Conservation (phyloP, 2,888 invertebrate genomes). For the Octodonta nipae region DNA sequence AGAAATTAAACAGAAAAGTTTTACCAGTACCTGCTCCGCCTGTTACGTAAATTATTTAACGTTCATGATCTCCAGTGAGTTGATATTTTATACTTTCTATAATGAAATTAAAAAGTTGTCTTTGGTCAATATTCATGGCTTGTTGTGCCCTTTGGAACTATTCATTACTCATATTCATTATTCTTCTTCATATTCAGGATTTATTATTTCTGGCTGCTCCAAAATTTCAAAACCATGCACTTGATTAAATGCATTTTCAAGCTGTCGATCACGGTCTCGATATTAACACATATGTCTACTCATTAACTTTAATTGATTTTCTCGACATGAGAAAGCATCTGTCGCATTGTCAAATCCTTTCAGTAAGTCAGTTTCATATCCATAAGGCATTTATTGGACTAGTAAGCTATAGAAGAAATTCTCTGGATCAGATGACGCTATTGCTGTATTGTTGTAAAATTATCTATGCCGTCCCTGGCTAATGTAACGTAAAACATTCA, state of each 20-base stretch:
- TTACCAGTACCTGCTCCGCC: constrained; percentile 1
- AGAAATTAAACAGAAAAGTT: constrained; percentile 3
- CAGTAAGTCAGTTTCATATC: constrained; percentile 3
- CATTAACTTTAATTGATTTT: constrained; percentile 1
- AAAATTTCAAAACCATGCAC: constrained; percentile 5
- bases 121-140: constrained; percentile 5
- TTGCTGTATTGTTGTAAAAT: no score
- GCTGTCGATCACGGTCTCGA: no score
- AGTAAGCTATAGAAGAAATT: constrained; percentile 5
- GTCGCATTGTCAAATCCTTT: constrained; percentile 2
- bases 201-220: constrained; percentile 2
- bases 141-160: constrained; percentile 2
- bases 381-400: constrained; percentile 4
- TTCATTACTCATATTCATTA: constrained; percentile 4
- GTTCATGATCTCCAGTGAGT: not conserved
- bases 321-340: constrained; percentile 3
- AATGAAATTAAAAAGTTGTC: constrained; percentile 3
- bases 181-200: constrained; percentile 3
- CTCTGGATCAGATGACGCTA: constrained; percentile 4
- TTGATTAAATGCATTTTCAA: no score
- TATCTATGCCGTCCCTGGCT: no score
- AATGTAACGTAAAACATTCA: no score
- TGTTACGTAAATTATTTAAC: constrained; percentile 3
- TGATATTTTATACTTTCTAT: constrained; percentile 5
- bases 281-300: not conserved